These are phyloP conservation scores for Hemibagrus wyckioides DNA, from an alignment of 2,113 vertebrate species.

Conservation along the genomic window DNA sequence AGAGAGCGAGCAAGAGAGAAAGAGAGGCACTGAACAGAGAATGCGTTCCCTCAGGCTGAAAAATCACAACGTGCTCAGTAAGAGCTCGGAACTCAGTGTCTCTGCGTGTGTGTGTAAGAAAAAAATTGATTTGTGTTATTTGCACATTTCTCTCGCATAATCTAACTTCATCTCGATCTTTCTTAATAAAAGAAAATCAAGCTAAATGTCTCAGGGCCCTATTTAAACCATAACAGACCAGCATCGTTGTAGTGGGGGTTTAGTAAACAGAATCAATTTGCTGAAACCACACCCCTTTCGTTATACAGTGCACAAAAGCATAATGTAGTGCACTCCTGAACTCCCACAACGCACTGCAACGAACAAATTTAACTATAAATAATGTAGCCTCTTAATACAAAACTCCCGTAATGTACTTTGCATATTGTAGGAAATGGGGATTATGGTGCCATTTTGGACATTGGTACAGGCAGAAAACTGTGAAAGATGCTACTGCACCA, in stretches of 20 bases:
- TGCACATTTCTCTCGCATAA: neutral
- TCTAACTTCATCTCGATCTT: neutral
- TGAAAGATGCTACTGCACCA: neutral
- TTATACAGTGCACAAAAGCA: neutral
- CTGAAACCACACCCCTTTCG: neutral
- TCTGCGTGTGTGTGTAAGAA: neutral
- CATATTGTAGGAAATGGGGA: neutral
- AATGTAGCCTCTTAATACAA: neutral
- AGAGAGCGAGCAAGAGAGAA: neutral
- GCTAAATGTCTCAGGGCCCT: neutral
- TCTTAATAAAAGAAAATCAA: neutral
- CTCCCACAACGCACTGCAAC: neutral
- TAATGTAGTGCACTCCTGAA: neutral
- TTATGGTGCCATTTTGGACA: neutral
- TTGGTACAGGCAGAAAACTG: neutral
- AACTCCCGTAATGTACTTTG: neutral
- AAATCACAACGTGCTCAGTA: constrained; percentile 9
- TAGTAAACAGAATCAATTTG: neutral
- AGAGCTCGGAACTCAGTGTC: neutral
- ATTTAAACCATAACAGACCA: neutral
- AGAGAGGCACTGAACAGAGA: constrained; percentile 11
- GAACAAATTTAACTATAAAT: neutral
- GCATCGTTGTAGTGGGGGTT: neutral
- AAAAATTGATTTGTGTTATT: neutral
- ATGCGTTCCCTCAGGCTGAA: constrained; percentile 6